Base-by-base conservation (phyloP, 2,797 vertebrate species). In the Micrastur ruficollis region DNA sequence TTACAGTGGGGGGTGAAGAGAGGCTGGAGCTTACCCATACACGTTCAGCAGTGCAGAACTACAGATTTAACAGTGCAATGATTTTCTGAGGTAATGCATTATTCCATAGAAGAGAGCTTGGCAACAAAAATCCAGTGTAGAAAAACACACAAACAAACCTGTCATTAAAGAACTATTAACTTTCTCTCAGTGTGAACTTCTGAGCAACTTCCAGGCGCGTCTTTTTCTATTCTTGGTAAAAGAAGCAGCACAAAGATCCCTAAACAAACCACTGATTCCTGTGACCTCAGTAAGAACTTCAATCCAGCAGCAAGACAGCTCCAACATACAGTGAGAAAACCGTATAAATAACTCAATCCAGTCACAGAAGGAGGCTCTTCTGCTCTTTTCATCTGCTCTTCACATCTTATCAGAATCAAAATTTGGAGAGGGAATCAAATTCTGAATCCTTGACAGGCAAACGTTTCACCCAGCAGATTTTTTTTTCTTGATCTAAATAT, bases 401-500 rank as follows among this genome's bases (percentile, higher is more conserved):
- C 79, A 61, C 49, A 74, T 94, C 90, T 92, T 89, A 96, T 42
- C 93, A 79, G 82, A 83, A 93, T 61, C 80, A 81, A 87, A 94
- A 83, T 15, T 15, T 72, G 55, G 55, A 94, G 52, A 86, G 32
- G 36, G 56, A 94, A 84, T 86, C 52, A 92, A 90, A 92, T 61
- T 76, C 91, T 70, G 62, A 92, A 93, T 92, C 88, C 74, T 74
- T 92, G 47, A 84, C 86, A 95, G 78, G 92, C 86, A 93, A 93
- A 90, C 76, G 62, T 92, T 95, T 95, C 80, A 74, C 73, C 66
- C 76, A 83, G 62, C 82, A 76, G 83, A 53, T 58, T 81, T 86
- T 86, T 86, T 78, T 85, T 84, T 68, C 63, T 81, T 95, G 29
- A 84, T 76, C 95, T 95, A 96, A 96, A 96, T 94, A 96, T 95